A percentile compares a stretch with the other conserved stretches of the same genome.
Evolutionary conservation across 1,140 invertebrate genomes (phyloP).

Genomic region (Diachasma alloeum): DNA sequence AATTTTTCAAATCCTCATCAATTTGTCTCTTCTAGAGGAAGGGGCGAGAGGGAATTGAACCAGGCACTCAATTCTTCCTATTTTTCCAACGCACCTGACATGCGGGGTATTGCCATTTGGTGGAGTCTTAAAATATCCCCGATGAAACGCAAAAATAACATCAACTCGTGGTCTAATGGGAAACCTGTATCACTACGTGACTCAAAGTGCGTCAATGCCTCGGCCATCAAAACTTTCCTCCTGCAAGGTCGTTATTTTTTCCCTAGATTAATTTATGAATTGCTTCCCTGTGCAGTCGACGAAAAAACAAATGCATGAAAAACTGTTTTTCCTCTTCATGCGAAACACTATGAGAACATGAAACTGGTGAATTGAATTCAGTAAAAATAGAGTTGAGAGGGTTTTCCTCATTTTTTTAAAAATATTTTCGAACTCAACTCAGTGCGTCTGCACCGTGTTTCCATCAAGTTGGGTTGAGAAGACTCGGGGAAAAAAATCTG

Average conservation of each 20-base stretch:
- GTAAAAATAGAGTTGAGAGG: background rate
- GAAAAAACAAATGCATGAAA: background rate
- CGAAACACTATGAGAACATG: background rate
- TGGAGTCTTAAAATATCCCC: background rate
- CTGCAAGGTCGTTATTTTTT: background rate
- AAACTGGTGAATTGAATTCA: background rate
- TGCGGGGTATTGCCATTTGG: background rate
- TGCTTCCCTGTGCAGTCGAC: background rate
- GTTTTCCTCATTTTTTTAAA: background rate
- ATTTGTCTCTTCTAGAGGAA: background rate
- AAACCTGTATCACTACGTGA: constrained; percentile 1
- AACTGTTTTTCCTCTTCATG: background rate
- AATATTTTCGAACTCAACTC: background rate
- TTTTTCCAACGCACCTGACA: background rate
- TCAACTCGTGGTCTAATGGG: background rate
- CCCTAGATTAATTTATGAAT: background rate
- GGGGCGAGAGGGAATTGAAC: background rate
- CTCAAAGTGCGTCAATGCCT: constrained; percentile 9
- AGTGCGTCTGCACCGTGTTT: background rate
- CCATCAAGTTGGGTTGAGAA: background rate
- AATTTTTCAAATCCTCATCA: too few species aligned
- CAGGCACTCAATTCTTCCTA: background rate
- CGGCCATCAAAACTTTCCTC: background rate
- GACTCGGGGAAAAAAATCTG: constrained; percentile 2
- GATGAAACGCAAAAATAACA: constrained; percentile 7